Evolutionary conservation across 2,888 invertebrate genomes (phyloP).

Genomic region (Enoplolaimus lenunculus): DNA sequence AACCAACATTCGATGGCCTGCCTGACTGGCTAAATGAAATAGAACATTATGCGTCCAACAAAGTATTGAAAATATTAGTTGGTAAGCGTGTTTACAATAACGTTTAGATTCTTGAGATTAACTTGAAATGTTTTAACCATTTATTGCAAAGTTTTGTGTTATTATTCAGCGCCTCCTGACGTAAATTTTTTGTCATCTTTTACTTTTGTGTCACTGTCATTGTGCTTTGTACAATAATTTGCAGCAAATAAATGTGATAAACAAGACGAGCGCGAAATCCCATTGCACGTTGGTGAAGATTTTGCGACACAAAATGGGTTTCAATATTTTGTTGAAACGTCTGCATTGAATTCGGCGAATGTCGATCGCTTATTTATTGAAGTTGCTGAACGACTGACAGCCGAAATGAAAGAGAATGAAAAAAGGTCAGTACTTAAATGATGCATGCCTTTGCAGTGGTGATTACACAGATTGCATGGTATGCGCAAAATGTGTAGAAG

Average conservation of each 20-base stretch:
- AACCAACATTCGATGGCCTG: conserved; percentile 89
- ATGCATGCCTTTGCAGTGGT: not conserved
- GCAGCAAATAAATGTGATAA: conserved; percentile 89
- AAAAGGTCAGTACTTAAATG: conserved; percentile 29
- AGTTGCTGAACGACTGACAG: conserved; percentile 53
- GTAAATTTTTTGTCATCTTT: no score
- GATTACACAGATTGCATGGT: not conserved
- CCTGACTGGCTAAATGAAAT: conserved; percentile 94
- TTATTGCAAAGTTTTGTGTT: no score
- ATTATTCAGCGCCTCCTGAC: no score
- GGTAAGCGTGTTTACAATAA: conserved; percentile 54
- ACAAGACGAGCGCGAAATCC: conserved; percentile 77
- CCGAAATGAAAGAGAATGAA: conserved; percentile 38
- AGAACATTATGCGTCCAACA: conserved; percentile 87
- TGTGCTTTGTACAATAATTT: no score
- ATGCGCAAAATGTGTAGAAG: no score
- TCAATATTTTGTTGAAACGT: conserved; percentile 85
- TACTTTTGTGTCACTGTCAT: no score
- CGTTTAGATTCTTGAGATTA: no score
- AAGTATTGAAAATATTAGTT: conserved; percentile 81
- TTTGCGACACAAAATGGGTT: conserved; percentile 88
- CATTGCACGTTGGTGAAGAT: conserved; percentile 76
- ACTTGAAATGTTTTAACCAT: no score
- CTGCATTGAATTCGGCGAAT: conserved; percentile 92
- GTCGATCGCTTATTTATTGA: conserved; percentile 90